These are phyloP conservation scores for Borostomias antarcticus DNA, from an alignment of 2,797 vertebrate genomes.

Conservation along the genomic window DNA sequence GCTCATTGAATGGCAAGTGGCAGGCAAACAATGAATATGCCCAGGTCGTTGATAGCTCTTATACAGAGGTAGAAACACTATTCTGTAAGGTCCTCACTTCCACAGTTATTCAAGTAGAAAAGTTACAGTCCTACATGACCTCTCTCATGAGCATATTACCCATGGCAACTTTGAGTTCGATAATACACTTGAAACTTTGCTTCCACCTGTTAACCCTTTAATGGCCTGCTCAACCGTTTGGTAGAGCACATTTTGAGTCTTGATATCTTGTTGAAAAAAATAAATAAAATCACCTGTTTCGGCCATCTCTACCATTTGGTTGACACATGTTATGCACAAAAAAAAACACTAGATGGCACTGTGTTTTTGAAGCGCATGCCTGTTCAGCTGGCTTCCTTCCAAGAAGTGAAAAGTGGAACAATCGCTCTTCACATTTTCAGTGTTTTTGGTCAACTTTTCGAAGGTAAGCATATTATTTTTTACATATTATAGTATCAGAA, in stretches of 20 bases:
- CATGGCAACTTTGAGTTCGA: not conserved
- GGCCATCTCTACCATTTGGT: too few species aligned
- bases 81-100: not conserved
- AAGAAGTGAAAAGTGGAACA: too few species aligned
- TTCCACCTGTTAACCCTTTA: too few species aligned
- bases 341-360: not conserved
- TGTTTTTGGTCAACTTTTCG: too few species aligned
- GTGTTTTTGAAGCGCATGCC: not conserved
- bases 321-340: not conserved
- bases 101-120: not conserved
- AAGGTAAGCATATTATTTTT: too few species aligned
- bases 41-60: not conserved
- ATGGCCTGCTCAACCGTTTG: too few species aligned
- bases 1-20: not conserved
- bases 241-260: too few species aligned
- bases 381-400: not conserved
- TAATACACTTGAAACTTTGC: not conserved
- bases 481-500: too few species aligned
- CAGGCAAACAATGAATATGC: not conserved
- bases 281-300: too few species aligned
- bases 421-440: too few species aligned
- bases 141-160: not conserved
- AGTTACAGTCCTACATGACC: not conserved
- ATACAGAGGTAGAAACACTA: not conserved
- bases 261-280: too few species aligned